Evolutionary conservation across 2,797 vertebrate species (phyloP).

Genomic region (Halcyon chelicuti): DNA sequence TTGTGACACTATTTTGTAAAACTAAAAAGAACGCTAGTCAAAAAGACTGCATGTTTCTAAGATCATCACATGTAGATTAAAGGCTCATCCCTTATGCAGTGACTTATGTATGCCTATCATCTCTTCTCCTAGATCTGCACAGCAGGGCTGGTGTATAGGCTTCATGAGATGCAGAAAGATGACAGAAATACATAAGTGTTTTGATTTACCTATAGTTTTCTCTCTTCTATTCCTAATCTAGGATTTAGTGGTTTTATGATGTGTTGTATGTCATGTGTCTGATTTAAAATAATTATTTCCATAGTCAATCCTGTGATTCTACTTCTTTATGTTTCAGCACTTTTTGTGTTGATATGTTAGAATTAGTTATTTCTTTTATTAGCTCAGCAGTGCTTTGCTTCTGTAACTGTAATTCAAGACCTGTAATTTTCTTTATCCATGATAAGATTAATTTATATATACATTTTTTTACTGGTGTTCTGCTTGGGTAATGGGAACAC

Average conservation of each 20-base stretch:
- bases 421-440: slow-evolving; percentile 41
- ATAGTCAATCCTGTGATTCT: neutral
- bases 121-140: neutral
- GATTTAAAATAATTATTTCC: slow-evolving; percentile 30
- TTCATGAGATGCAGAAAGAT: slow-evolving; percentile 31
- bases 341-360: neutral
- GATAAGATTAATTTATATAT: slow-evolving; percentile 44
- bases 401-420: slow-evolving; percentile 4
- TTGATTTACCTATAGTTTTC: slow-evolving; percentile 43
- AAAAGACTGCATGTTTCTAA: slow-evolving; percentile 26
- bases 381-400: neutral
- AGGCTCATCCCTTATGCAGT: slow-evolving; percentile 39
- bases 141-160: slow-evolving; percentile 10
- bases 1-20: slow-evolving; percentile 59
- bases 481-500: slow-evolving; percentile 55
- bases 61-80: slow-evolving; percentile 39
- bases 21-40: slow-evolving; percentile 50
- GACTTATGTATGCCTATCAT: slow-evolving; percentile 53
- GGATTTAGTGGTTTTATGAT: slow-evolving; percentile 6
- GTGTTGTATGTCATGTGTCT: neutral
- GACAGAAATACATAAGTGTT: slow-evolving; percentile 55
- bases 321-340: neutral
- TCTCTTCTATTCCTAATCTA: slow-evolving; percentile 26
- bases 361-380: slow-evolving; percentile 27
- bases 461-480: slow-evolving; percentile 34